Percentiles rank a stretch among this genome's conserved stretches.
These are phyloP conservation scores for Syrphus vitripennis DNA, from an alignment of 2,888 invertebrate species.

Conservation along the genomic window DNA sequence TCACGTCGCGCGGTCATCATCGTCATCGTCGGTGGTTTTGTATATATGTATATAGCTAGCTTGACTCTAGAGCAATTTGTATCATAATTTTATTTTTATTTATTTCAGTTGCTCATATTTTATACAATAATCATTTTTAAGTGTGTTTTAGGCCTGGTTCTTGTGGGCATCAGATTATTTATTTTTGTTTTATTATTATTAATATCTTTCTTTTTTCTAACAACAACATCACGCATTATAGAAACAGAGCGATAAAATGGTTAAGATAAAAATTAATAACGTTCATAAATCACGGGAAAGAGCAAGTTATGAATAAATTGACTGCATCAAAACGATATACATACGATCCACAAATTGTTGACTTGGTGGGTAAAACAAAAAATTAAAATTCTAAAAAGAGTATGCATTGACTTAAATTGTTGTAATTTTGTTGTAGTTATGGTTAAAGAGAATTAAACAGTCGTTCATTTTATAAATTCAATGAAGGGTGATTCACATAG, in stretches of 20 bases:
- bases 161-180: conserved; percentile 11
- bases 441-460: background rate
- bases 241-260: conserved; percentile 60
- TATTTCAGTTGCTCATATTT: conserved; percentile 39
- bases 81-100: conserved; percentile 39
- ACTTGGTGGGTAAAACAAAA: conserved; percentile 7
- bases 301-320: conserved; percentile 48
- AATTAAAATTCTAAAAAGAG: background rate
- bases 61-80: conserved; percentile 53
- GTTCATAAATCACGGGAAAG: conserved; percentile 6
- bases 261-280: conserved; percentile 66
- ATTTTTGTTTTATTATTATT: background rate
- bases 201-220: background rate
- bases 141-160: conserved; percentile 40
- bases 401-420: background rate
- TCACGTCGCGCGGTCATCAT: background rate
- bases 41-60: too few species aligned
- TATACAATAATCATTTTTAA: conserved; percentile 50
- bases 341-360: conserved; percentile 13
- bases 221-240: conserved; percentile 46
- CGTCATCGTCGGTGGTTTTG: background rate
- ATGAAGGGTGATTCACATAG: background rate
- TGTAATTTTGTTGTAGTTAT: background rate
- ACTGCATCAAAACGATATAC: background rate
- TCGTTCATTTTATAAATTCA: background rate